These are phyloP conservation scores for Arctia plantaginis DNA, from an alignment of 2,888 invertebrate genomes.

Conservation along the genomic window DNA sequence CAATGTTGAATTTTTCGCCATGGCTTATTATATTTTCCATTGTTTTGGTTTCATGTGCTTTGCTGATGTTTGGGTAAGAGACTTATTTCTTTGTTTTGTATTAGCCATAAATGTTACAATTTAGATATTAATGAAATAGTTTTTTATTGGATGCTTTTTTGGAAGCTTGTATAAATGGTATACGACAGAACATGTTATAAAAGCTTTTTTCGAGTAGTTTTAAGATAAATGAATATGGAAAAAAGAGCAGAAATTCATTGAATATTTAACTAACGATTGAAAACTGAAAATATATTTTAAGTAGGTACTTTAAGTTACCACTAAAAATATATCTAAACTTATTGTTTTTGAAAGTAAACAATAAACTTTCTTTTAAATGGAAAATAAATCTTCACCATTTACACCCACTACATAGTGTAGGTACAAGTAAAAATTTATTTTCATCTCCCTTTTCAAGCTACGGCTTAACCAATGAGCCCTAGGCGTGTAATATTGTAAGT, in stretches of 20 bases:
- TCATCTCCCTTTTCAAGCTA: not conserved
- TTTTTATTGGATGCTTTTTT: not conserved
- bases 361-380: not conserved
- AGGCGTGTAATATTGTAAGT: not conserved
- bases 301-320: not conserved
- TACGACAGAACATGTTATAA: not conserved
- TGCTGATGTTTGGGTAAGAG: slow-evolving; percentile 54
- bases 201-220: not conserved
- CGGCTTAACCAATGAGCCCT: not conserved
- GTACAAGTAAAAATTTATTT: not conserved
- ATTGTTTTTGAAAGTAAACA: not conserved
- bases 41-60: slow-evolving; percentile 34
- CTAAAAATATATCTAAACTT: no score
- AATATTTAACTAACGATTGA: not conserved
- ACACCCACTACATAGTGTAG: not conserved
- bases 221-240: not conserved
- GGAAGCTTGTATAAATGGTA: not conserved
- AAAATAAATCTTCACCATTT: not conserved
- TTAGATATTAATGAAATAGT: not conserved
- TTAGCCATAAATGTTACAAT: not conserved
- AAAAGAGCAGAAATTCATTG: not conserved
- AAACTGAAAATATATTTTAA: not conserved
- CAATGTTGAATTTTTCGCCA: slow-evolving; percentile 52
- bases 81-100: not conserved
- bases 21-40: slow-evolving; percentile 45